phyloP scores from a whole-genome alignment of 2,797 vertebrate species.

The Acridotheres tristis region DNA sequence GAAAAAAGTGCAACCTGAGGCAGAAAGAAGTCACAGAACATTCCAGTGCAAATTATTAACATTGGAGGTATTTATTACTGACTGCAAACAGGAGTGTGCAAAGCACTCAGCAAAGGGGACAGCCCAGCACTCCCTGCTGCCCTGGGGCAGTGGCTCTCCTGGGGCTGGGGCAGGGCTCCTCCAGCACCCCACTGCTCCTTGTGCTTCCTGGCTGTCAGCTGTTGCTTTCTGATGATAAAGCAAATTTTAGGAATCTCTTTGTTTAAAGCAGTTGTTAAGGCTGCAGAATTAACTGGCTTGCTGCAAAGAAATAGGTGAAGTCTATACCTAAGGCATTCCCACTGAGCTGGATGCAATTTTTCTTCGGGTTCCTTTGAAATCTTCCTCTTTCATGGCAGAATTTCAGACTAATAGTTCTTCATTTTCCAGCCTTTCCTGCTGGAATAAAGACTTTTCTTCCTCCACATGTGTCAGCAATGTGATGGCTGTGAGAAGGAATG shows the following conservation, averaged over 20 bases:
- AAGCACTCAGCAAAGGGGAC: accelerated
- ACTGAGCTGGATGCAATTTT: neutral
- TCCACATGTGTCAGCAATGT: neutral
- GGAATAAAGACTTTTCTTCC: neutral
- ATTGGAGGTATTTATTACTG: neutral
- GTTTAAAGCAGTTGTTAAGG: neutral
- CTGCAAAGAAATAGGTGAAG: slow-evolving; percentile 30
- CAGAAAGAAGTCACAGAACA: slow-evolving; percentile 27
- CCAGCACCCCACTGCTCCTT: neutral
- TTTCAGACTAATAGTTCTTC: neutral
- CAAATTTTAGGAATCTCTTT: slow-evolving; percentile 1
- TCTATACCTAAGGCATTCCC: slow-evolving; percentile 23
- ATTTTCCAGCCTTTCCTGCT: slow-evolving; percentile 6
- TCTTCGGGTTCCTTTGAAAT: slow-evolving; percentile 20
- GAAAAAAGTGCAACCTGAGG: slow-evolving; percentile 4
- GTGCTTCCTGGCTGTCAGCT: neutral
- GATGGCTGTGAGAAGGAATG: neutral
- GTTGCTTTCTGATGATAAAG: neutral
- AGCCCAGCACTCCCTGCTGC: accelerated
- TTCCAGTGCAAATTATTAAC: neutral
- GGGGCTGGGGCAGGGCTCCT: neutral
- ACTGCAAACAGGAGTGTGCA: neutral
- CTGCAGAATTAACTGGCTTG: neutral
- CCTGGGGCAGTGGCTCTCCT: neutral
- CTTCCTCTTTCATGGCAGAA: neutral